Base-by-base conservation (phyloP, 2,113 vertebrate species). In the Oenanthe oenanthe region DNA sequence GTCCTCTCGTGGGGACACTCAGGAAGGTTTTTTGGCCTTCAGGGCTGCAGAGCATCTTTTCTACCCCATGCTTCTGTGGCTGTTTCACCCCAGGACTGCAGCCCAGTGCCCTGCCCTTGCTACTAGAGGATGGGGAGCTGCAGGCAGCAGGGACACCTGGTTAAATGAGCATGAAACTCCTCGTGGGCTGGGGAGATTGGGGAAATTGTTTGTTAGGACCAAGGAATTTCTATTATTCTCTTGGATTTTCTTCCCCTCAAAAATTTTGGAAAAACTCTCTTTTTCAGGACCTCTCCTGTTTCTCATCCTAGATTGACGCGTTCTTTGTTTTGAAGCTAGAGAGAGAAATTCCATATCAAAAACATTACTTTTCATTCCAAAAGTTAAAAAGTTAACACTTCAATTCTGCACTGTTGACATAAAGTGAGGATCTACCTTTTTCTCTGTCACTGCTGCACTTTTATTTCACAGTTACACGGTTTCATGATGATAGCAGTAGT, bases 171-270 rank as follows among this genome's bases (percentile, higher is more conserved):
- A 32, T 29, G 0, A 18, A 78, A 48, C n/a, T 47, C 32, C 6
- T 60, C 1, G 0, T 3, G 7, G 6, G 8, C 2, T 0, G 1
- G 3, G 19, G 22, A 45, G 6, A 2, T 5, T 77, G 24, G 12
- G n/a, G 4, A 20, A 42, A 36, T 21, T 16, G 1, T 45, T 88
- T 51, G 2, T 42, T 68, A 72, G 15, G 40, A 51, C 14, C 3
- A 9, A 43, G 36, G 24, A 71, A 50, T 75, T 71, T 31, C 20
- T 63, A 19, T 28, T 22, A 7, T 13, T 38, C 79, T 18, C 4
- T 7, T 20, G 19, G 16, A 16, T n/a, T 26, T 67, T 47, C 17
- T 28, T 24, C 14, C 45, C 25, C n/a, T 26, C n/a, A 28, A 15
- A 47, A 36, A 13, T 10, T 38, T 13, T 40, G 29, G 32, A 22